These are phyloP conservation scores for Triplophysa yarkandensis DNA, from an alignment of 2,797 vertebrate genomes.

Conservation along the genomic window DNA sequence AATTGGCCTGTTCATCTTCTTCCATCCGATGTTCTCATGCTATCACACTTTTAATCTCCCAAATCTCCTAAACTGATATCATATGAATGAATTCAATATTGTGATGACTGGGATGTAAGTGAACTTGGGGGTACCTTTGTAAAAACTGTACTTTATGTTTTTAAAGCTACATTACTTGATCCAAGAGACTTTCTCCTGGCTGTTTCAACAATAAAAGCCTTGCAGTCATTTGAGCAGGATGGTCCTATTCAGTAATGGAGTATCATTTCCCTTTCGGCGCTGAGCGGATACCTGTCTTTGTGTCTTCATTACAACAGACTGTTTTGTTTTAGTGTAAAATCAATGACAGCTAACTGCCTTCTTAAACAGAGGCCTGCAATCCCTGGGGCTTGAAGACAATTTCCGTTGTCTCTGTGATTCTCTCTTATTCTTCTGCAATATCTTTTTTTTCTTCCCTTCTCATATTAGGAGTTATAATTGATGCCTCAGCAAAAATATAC, in stretches of 20 bases:
- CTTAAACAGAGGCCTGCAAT: conserved; percentile 43
- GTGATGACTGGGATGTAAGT: conserved; percentile 2
- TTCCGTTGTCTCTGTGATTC: not conserved
- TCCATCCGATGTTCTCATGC: conserved; percentile 31
- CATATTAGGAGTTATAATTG: not conserved
- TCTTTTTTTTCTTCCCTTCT: conserved; percentile 8
- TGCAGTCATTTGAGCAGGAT: conserved; percentile 34
- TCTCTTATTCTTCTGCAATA: not conserved
- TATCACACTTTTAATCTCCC: conserved; percentile 35
- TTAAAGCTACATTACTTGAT: conserved; percentile 22
- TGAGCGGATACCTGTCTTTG: conserved; percentile 54
- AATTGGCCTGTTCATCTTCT: conserved; percentile 16
- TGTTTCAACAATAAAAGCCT: conserved; percentile 4
- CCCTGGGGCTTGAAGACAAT: not conserved
- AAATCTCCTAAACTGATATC: conserved; percentile 43
- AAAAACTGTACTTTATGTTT: conserved; percentile 29
- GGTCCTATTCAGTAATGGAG: conserved; percentile 30
- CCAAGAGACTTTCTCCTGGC: not conserved
- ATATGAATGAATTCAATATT: conserved; percentile 38
- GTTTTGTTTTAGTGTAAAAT: conserved; percentile 65
- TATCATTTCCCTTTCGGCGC: conserved; percentile 49
- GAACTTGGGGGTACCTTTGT: not conserved
- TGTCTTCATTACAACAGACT: conserved; percentile 57
- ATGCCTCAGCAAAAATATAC: not conserved
- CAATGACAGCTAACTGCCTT: conserved; percentile 54